Base-by-base conservation (phyloP, 2,888 invertebrate genomes). In the Eupsilia transversa region DNA sequence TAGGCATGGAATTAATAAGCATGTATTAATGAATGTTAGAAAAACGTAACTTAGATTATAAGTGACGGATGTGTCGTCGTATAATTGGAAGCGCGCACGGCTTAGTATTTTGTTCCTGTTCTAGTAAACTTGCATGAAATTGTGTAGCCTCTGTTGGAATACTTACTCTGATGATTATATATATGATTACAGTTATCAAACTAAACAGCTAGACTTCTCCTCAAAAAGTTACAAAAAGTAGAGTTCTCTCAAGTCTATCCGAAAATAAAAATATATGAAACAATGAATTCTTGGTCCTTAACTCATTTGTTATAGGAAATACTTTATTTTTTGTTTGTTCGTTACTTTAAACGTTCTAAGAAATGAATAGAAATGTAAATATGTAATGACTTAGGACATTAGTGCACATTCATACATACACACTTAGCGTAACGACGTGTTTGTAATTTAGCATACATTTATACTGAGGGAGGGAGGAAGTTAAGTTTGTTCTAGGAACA, bases 381-480 rank as follows among this genome's bases (percentile, higher is more conserved):
- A 63, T 80, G 54, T 86, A 81, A 84, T 77, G 82, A 27, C 84
- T 78, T 77, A 9, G 59, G 17, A 74, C 81, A 84, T 86, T 85
- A 81, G 79, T 81, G 82, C 57, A 77, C 74, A 76, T 71, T 65
- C 75, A 75, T 69, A 66, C 33, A 61, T 70, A 68, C 63, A 74
- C 59, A 61, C 43, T 27, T 71, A 61, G 14, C 79, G 56, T 72
- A 54, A 57, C 41, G 60, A 66, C 41, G 72, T 60, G 67, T 52
- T 43, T 69, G 79, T 46, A 59, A 72, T 72, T 41, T 63, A 70
- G 14, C 30, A 60, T 4, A 49, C 27, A 54, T 57, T 74, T 46
- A 54, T 35, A 60, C 23, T 30, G 33, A 54, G 12, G 46, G 35
- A 46, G 17, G 17, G 9, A 59, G 41, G 17, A 23, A 30, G 23